phyloP scores from a whole-genome alignment of 30 jellyfish, hydroid and myxozoan genomes.

The Aurelia aurita region DNA sequence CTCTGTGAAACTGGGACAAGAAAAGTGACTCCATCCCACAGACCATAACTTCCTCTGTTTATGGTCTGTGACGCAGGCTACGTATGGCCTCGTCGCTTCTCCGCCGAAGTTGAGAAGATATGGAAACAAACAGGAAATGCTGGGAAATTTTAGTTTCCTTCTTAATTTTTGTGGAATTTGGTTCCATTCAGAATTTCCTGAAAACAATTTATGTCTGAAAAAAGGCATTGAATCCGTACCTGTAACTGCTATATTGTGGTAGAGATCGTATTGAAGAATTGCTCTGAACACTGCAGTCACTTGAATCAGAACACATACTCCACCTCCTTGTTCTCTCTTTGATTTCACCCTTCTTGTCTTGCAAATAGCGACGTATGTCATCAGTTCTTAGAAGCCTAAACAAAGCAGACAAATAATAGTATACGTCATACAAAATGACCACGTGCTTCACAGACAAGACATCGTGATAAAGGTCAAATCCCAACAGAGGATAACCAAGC shows the following conservation, averaged over 20 bases:
- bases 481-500: no score
- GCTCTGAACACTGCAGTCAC: constrained; percentile 88
- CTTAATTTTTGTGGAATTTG: no score
- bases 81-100: no score
- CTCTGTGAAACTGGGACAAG: no score
- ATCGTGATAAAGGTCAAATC: no score
- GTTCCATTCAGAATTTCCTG: not conserved
- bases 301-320: constrained; percentile 89
- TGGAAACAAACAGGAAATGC: no score
- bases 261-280: constrained; percentile 84
- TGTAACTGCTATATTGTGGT: constrained; percentile 98
- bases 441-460: not conserved
- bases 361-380: constrained; percentile 93
- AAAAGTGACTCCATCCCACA: no score
- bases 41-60: no score
- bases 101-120: no score
- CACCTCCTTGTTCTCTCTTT: constrained; percentile 72
- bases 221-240: constrained; percentile 41
- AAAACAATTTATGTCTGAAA: not conserved
- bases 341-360: constrained; percentile 80
- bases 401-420: not conserved
- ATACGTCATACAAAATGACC: not conserved
- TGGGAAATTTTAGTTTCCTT: no score
- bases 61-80: no score
- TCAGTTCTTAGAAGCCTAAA: constrained; percentile 83